phyloP scores from a whole-genome alignment of 2,888 invertebrate species.

The Noctuana brunneofusca region DNA sequence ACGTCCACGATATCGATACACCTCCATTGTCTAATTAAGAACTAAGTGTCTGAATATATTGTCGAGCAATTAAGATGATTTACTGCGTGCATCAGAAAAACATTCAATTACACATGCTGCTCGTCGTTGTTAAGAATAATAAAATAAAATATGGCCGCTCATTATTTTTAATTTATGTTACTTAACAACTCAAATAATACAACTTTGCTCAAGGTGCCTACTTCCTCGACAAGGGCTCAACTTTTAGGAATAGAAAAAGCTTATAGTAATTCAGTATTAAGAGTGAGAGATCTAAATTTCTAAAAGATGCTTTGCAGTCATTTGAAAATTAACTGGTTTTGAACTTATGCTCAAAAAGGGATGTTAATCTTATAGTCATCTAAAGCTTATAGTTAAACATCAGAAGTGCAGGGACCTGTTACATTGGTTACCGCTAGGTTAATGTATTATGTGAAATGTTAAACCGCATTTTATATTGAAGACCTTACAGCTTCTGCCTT shows the following conservation, averaged over 20 bases:
- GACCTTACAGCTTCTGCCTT: too few relatives aligned
- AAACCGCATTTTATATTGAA: too few relatives aligned
- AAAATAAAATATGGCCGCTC: constrained; percentile 5
- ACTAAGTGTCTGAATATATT: constrained; percentile 20
- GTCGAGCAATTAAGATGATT: constrained; percentile 23
- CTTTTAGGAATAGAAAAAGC: too few relatives aligned
- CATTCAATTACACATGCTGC: constrained; percentile 20
- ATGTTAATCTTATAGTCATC: too few relatives aligned
- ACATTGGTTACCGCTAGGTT: too few relatives aligned
- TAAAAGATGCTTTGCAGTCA: background rate
- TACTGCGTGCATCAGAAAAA: constrained; percentile 19
- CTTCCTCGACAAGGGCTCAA: too few relatives aligned
- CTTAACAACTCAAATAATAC: background rate
- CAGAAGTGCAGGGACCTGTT: too few relatives aligned
- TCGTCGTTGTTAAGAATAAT: constrained; percentile 1
- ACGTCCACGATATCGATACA: constrained; percentile 21
- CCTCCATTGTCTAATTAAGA: constrained; percentile 19
- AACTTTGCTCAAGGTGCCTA: background rate
- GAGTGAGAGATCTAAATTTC: background rate
- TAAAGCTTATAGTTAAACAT: too few relatives aligned
- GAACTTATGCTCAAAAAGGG: too few relatives aligned
- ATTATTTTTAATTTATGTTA: constrained; percentile 7
- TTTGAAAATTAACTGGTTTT: background rate
- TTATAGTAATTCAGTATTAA: too few relatives aligned
- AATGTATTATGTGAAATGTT: too few relatives aligned